Percentiles rank a stretch among this genome's conserved stretches.
Evolutionary conservation across 2,113 vertebrate species (phyloP).

Genomic region (rabbit (Oryctolagus cuniculus)): DNA sequence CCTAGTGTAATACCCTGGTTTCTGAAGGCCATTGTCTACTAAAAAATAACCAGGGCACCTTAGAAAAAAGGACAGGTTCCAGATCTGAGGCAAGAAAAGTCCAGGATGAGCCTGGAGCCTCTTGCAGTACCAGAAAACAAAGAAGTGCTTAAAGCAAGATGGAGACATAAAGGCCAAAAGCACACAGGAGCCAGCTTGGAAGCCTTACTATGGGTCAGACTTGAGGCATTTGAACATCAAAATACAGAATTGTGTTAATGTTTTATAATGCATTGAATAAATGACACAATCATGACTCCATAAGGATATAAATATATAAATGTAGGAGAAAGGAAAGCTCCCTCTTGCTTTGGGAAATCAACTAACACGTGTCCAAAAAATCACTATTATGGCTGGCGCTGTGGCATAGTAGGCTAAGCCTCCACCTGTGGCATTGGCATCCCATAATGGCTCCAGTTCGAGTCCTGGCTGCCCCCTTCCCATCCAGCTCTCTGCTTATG

Average conservation of each 20-base stretch:
- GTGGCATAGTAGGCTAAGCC: too few relatives aligned
- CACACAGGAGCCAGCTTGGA: not conserved
- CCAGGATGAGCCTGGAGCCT: not conserved
- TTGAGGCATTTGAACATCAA: not conserved
- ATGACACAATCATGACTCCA: not conserved
- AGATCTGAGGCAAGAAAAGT: not conserved
- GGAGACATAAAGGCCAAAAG: conserved; percentile 11
- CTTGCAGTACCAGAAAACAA: conserved; percentile 45
- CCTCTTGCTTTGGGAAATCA: conserved; percentile 14
- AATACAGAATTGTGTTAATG: conserved; percentile 49
- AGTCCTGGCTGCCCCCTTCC: too few relatives aligned
- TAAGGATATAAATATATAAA: conserved; percentile 1
- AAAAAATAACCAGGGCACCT: not conserved
- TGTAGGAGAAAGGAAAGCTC: not conserved
- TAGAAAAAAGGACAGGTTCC: conserved; percentile 13
- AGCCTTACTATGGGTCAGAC: conserved; percentile 19
- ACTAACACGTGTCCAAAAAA: conserved; percentile 16
- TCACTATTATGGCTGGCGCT: not conserved
- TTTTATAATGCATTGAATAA: conserved; percentile 24
- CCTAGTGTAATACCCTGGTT: not conserved
- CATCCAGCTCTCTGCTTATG: not conserved
- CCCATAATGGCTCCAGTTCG: too few relatives aligned
- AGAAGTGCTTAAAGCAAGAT: conserved; percentile 34
- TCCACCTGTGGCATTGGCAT: too few relatives aligned
- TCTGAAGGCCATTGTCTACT: conserved; percentile 34